Evolutionary conservation across 2,888 invertebrate species (phyloP).

Genomic region (Chirona hameri): DNA sequence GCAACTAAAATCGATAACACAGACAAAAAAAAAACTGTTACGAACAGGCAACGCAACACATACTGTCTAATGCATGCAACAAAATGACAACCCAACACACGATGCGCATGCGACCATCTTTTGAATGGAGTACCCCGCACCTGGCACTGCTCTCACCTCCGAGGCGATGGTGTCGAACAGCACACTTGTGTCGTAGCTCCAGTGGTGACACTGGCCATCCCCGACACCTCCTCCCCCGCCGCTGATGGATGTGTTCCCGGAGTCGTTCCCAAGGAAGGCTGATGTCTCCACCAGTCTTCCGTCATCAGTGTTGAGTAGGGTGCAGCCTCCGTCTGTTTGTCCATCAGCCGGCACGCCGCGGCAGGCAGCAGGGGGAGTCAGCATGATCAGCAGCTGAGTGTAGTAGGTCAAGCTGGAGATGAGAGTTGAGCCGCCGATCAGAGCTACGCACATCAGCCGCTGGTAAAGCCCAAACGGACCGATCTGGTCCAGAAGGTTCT

Average conservation of each 20-base stretch:
- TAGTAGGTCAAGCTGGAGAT: conserved; percentile 37
- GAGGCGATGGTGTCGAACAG: conserved; percentile 37
- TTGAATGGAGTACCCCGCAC: no score
- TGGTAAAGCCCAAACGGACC: conserved; percentile 51
- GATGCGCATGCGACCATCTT: no score
- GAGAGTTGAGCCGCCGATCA: conserved; percentile 37
- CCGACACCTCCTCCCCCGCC: neutral
- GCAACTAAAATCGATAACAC: no score
- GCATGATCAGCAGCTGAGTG: conserved; percentile 37
- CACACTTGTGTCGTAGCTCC: conserved; percentile 35
- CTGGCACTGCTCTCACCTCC: conserved; percentile 30
- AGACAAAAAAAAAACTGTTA: no score
- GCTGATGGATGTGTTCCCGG: conserved; percentile 29
- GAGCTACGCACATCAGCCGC: conserved; percentile 40
- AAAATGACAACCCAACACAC: no score
- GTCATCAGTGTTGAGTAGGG: neutral
- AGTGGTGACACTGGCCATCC: conserved; percentile 12
- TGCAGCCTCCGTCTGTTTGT: neutral
- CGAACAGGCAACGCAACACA: no score
- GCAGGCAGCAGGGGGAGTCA: conserved; percentile 36
- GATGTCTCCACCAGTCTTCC: neutral
- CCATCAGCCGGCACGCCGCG: neutral
- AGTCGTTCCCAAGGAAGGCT: neutral
- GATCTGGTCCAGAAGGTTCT: conserved; percentile 39
- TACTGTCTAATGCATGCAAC: no score